Percentiles rank a stretch among this genome's conserved stretches.
phyloP scores from a whole-genome alignment of 1,140 invertebrate genomes.

The Rhizoglyphus robini region DNA sequence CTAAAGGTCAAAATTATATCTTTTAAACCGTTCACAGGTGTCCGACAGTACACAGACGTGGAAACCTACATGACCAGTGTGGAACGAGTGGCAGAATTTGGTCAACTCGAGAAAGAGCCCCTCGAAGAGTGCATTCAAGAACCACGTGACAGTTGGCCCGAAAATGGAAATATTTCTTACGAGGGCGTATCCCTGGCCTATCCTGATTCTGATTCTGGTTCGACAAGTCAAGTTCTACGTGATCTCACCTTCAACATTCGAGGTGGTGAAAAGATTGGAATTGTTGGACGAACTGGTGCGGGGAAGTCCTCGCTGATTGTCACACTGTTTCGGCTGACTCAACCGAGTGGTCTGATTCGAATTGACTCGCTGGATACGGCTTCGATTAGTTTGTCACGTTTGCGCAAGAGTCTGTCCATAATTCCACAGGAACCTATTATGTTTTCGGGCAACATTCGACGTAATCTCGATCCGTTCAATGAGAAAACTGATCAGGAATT shows the following conservation, averaged over 20 bases:
- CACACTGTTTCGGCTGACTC: conserved; percentile 35
- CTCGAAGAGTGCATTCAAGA: conserved; percentile 34
- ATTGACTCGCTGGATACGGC: conserved; percentile 39
- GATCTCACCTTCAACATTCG: conserved; percentile 44
- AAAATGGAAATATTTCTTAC: conserved; percentile 52
- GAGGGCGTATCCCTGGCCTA: conserved; percentile 52
- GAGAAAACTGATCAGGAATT: conserved; percentile 46
- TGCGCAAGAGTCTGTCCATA: conserved; percentile 36
- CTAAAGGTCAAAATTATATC: too few relatives aligned
- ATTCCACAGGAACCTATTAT: conserved; percentile 53
- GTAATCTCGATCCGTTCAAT: conserved; percentile 75
- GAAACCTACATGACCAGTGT: conserved; percentile 63
- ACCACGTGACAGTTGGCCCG: conserved; percentile 43
- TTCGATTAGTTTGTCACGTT: conserved; percentile 36
- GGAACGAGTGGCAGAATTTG: conserved; percentile 51
- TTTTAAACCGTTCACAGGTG: too few relatives aligned
- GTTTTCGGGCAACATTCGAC: conserved; percentile 59
- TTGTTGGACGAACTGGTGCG: too few relatives aligned
- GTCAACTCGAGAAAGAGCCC: too few relatives aligned
- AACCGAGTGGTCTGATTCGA: conserved; percentile 32
- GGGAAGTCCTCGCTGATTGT: too few relatives aligned
- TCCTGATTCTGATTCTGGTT: conserved; percentile 46
- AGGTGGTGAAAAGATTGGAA: conserved; percentile 32
- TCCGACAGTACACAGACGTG: conserved; percentile 62
- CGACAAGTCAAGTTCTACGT: conserved; percentile 47